Evolutionary conservation across 2,797 vertebrate species (phyloP), one percentile per base, ranked within the genome.

Genomic region (Brachymystax lenok): DNA sequence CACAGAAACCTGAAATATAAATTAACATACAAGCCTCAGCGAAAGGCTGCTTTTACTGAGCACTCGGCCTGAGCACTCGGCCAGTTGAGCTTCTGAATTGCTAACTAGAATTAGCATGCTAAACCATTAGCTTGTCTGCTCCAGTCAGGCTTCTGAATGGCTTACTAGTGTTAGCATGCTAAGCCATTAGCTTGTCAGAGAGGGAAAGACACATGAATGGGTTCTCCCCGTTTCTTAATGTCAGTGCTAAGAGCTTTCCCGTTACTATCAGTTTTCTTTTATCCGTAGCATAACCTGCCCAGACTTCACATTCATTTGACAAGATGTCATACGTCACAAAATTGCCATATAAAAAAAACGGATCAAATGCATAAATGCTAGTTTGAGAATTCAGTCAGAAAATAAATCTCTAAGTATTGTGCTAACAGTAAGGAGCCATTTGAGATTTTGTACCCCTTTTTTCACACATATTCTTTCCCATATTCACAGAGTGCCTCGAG

Each of bases 401-500:
- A 77, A 82, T 7, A 78, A 74, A 54, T 70, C 84, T 76, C 27
- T 67, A 1, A 81, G 76, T 77, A 69, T 80, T 73, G 71, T 78
- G 74, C 59, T 77, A 70, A 74, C 71, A 73, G 24, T 69, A 71
- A 78, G 74, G 78, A 78, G 74, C 80, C 78, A 30, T 71, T 81
- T 40, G 5, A 71, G 59, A 82, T 83, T 79, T 74, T 4, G 24
- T 71, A 79, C n/a, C 75, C 5, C 35, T 28, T 73, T 52, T 70
- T 86, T 77, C 80, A 51, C 78, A 71, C 75, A 78, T 87, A 66
- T 84, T 81, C 91, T 91, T 91, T 91, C 83, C 87, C 89, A 75
- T 86, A 89, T 91, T 92, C 85, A 84, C 79, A 85, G 35, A 46
- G 50, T 12, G 66, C 89, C 83, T 40, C 8, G 78, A 87, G 90